A percentile compares a stretch with the other conserved stretches of the same genome.
Evolutionary conservation across 2,797 vertebrate genomes (phyloP).

Genomic region (Podarcis lilfordi): DNA sequence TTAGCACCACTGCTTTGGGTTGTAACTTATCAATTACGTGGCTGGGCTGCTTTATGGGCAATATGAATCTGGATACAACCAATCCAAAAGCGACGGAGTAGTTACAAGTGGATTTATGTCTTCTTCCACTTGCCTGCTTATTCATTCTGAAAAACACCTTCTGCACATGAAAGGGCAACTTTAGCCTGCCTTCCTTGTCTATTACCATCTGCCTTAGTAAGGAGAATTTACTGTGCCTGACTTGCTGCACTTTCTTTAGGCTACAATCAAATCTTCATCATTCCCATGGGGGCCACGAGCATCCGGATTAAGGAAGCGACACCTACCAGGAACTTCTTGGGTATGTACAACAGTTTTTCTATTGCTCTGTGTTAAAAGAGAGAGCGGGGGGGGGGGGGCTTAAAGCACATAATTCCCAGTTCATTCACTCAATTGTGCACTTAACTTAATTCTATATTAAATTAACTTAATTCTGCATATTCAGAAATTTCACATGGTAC

Average conservation of each 20-base stretch:
- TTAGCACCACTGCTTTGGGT: background rate
- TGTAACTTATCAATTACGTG: conserved; percentile 27
- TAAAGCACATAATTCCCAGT: background rate
- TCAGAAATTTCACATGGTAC: background rate
- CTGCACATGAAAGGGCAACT: background rate
- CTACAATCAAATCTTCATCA: conserved; percentile 94
- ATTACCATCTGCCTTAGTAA: conserved; percentile 7
- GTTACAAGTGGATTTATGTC: conserved; percentile 18
- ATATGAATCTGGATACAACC: conserved; percentile 15
- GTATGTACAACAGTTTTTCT: conserved; percentile 74
- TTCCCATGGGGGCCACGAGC: conserved; percentile 91
- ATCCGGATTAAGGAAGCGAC: conserved; percentile 87
- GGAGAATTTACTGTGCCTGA: conserved; percentile 26
- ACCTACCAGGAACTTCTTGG: conserved; percentile 92
- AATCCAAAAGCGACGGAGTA: conserved; percentile 26
- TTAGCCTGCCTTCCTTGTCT: background rate
- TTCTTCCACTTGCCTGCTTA: conserved; percentile 6
- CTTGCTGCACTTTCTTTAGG: conserved; percentile 74
- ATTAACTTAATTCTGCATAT: background rate
- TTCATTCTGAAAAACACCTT: conserved; percentile 4
- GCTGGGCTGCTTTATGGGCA: background rate
- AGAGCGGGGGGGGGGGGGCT: background rate
- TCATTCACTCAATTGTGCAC: background rate
- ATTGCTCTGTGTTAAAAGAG: background rate
- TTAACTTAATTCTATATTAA: too few relatives aligned